A percentile compares a stretch with the other conserved stretches of the same genome.
phyloP scores from a whole-genome alignment of 2,797 vertebrate genomes.

The Martes flavigula region DNA sequence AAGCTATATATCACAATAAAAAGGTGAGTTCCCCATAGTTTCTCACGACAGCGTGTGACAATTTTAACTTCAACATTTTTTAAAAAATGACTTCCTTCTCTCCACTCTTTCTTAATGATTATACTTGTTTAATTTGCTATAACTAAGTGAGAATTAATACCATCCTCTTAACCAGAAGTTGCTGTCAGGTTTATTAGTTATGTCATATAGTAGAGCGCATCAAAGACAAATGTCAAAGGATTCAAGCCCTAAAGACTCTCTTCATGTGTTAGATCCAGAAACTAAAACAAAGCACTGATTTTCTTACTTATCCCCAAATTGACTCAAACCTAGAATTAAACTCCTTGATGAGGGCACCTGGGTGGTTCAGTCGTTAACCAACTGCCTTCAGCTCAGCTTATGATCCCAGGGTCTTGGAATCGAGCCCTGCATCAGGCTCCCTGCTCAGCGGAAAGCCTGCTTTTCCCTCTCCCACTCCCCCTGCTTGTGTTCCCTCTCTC shows the following conservation, averaged over 20 bases:
- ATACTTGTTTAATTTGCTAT: not conserved
- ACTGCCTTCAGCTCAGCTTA: too few species aligned
- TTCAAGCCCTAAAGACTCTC: not conserved
- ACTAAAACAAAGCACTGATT: not conserved
- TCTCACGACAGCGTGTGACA: not conserved
- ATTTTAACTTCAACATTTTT: conserved; percentile 41
- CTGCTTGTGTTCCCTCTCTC: too few species aligned
- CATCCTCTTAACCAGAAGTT: not conserved
- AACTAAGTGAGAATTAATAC: not conserved
- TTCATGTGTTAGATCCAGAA: not conserved
- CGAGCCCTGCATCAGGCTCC: too few species aligned
- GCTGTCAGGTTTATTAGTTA: not conserved
- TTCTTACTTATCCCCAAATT: conserved; percentile 2
- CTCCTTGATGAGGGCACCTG: not conserved
- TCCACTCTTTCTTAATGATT: not conserved
- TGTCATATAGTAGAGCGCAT: not conserved
- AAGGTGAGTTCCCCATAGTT: not conserved
- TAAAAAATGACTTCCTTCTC: not conserved
- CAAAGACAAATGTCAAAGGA: not conserved
- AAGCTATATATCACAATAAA: not conserved
- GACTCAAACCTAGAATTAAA: conserved; percentile 37
- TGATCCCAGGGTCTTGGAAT: too few species aligned
- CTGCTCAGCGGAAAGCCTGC: too few species aligned
- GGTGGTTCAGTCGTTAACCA: too few species aligned
- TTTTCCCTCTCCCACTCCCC: too few species aligned